phyloP scores from a whole-genome alignment of 2,888 invertebrate species.

The Mesoligia furuncula region DNA sequence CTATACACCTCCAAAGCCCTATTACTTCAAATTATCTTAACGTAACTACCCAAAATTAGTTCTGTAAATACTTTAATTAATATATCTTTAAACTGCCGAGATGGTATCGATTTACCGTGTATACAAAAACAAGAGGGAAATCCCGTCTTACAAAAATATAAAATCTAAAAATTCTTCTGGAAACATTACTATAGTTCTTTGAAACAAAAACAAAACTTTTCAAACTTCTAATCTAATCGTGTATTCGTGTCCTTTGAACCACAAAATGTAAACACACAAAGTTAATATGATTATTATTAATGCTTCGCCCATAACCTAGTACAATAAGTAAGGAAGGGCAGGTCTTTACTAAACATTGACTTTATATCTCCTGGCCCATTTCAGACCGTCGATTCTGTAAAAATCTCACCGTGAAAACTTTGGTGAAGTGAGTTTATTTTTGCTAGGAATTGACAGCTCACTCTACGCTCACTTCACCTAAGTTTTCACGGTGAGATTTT shows the following conservation, averaged over 20 bases:
- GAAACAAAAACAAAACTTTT: background rate
- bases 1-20: constrained; percentile 62
- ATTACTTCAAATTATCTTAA: constrained; percentile 59
- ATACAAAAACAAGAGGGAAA: background rate
- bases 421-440: too few relatives aligned
- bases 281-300: constrained; percentile 37
- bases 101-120: constrained; percentile 26
- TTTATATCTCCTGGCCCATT: constrained; percentile 27
- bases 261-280: constrained; percentile 42
- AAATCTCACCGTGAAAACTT: too few relatives aligned
- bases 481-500: too few relatives aligned
- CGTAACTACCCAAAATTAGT: constrained; percentile 56
- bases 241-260: background rate
- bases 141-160: background rate
- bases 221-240: background rate
- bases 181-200: background rate
- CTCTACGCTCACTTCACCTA: too few relatives aligned
- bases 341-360: constrained; percentile 19
- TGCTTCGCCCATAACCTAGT: constrained; percentile 42
- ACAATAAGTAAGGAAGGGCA: constrained; percentile 22
- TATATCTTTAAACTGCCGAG: constrained; percentile 17
- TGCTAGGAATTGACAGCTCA: too few relatives aligned
- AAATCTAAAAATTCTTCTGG: background rate
- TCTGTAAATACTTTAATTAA: constrained; percentile 50
- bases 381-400: background rate